Evolutionary conservation across 1,140 invertebrate genomes (phyloP).

Genomic region (Catajapyx aquilonaris): DNA sequence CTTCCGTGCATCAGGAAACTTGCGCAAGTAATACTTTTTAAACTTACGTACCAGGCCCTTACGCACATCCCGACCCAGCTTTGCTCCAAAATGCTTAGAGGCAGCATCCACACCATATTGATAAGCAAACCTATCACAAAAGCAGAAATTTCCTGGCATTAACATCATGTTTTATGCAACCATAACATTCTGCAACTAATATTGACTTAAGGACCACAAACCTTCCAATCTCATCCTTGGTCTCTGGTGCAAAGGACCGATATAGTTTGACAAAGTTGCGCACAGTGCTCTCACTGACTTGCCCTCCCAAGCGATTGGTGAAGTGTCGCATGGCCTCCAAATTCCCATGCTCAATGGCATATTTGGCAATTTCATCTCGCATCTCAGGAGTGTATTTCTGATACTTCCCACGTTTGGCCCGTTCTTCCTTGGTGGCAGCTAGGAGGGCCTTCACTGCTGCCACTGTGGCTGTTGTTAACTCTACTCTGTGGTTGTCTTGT

Average conservation of each 20-base stretch:
- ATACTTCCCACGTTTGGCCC: conserved; percentile 19
- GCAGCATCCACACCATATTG: conserved; percentile 17
- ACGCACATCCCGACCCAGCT: conserved; percentile 14
- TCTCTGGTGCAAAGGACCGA: conserved; percentile 15
- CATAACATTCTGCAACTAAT: no score
- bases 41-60: conserved; percentile 18
- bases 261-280: conserved; percentile 19
- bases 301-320: conserved; percentile 14
- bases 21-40: conserved; percentile 15
- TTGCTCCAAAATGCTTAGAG: conserved; percentile 15
- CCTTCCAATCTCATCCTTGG: conserved; percentile 19
- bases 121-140: no score
- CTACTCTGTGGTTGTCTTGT: conserved; percentile 6
- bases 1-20: conserved; percentile 8
- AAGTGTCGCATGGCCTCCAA: conserved; percentile 16
- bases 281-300: conserved; percentile 19
- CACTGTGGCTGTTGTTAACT: conserved; percentile 13
- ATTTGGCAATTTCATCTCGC: conserved; percentile 18
- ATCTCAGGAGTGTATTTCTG: conserved; percentile 18
- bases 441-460: conserved; percentile 17
- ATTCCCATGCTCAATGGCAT: conserved; percentile 17
- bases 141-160: no score
- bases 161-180: no score
- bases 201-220: no score
- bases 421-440: conserved; percentile 16